A percentile compares a stretch with the other conserved stretches of the same genome.
phyloP scores from a whole-genome alignment of 2,888 invertebrate genomes.

The Malthinus flaveolus region DNA sequence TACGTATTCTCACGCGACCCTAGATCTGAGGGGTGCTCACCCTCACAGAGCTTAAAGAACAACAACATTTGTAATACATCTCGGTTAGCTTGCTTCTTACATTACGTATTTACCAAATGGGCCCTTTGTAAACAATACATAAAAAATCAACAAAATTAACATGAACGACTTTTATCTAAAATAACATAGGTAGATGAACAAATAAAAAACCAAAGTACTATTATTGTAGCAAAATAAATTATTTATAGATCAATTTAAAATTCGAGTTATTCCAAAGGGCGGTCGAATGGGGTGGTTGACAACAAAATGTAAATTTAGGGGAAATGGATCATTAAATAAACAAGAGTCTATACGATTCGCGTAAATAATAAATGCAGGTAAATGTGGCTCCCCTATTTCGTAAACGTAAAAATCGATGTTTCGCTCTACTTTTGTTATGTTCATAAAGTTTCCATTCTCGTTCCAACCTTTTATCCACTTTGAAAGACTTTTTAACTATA shows the following conservation, averaged over 20 bases:
- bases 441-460: too few species aligned
- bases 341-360: slow-evolving; percentile 29
- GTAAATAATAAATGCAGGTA: slow-evolving; percentile 38
- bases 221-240: background rate
- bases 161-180: background rate
- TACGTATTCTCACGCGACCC: slow-evolving; percentile 38
- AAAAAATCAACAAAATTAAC: slow-evolving; percentile 1
- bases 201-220: background rate
- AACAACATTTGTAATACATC: slow-evolving; percentile 39
- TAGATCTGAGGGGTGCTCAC: slow-evolving; percentile 31
- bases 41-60: slow-evolving; percentile 34
- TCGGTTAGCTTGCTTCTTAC: slow-evolving; percentile 27
- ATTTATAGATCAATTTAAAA: background rate
- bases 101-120: slow-evolving; percentile 24
- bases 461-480: too few species aligned
- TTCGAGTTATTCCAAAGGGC: background rate
- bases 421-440: too few species aligned
- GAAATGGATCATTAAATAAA: slow-evolving; percentile 37
- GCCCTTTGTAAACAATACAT: slow-evolving; percentile 8
- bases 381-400: slow-evolving; percentile 11
- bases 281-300: slow-evolving; percentile 1
- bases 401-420: slow-evolving; percentile 10
- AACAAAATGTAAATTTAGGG: slow-evolving; percentile 20
- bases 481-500: too few species aligned
- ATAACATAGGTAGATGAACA: background rate